Conservation (phyloP, 1,140 invertebrate species). For the Vollenhovia emeryi region DNA sequence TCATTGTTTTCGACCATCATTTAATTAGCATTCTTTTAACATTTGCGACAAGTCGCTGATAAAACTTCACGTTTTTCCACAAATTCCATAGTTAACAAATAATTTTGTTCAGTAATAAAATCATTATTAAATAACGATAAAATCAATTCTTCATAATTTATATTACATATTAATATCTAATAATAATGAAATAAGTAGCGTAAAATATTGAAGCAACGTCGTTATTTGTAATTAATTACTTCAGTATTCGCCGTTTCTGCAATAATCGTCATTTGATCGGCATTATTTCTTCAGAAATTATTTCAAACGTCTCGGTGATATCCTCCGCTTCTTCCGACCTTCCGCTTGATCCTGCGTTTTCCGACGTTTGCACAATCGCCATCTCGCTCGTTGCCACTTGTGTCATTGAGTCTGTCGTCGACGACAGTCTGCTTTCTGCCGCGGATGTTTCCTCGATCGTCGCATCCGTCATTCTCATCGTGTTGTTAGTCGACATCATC, state of each 20-base stretch:
- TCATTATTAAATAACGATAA: background rate
- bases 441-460: background rate
- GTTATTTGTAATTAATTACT: background rate
- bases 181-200: background rate
- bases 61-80: background rate
- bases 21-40: background rate
- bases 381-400: background rate
- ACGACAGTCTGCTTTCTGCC: background rate
- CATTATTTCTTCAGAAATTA: background rate
- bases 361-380: conserved; percentile 27
- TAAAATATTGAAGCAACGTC: background rate
- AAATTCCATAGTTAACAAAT: background rate
- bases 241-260: background rate
- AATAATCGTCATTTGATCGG: conserved; percentile 36
- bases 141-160: background rate
- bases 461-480: background rate
- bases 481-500: background rate
- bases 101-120: background rate
- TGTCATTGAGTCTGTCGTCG: conserved; percentile 5
- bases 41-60: background rate
- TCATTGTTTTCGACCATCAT: background rate
- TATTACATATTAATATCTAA: background rate
- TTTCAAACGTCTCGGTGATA: background rate
- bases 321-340: background rate
- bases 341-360: background rate